Percentiles rank a stretch among this genome's conserved stretches.
Evolutionary conservation across 2,113 vertebrate species (phyloP).

Genomic region (Hirundichthys speculiger): DNA sequence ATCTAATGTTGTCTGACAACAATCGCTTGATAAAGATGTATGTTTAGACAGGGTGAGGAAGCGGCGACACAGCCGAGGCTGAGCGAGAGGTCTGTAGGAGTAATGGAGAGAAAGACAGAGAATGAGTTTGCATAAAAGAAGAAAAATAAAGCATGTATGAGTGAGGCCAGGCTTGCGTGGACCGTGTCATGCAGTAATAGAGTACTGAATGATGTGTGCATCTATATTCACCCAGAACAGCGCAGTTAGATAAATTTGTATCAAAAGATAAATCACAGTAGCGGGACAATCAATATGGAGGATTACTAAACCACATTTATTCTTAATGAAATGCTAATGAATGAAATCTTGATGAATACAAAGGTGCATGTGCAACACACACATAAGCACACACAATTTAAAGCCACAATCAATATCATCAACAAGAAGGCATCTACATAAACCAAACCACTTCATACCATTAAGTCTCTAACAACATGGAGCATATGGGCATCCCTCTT

Average conservation of each 20-base stretch:
- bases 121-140: constrained; percentile 38
- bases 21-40: constrained; percentile 99
- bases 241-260: constrained; percentile 14
- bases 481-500: constrained; percentile 78
- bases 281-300: constrained; percentile 52
- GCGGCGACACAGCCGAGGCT: constrained; percentile 46
- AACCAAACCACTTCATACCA: constrained; percentile 90
- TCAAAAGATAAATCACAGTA: constrained; percentile 33
- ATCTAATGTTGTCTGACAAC: constrained; percentile 99
- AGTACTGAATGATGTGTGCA: not conserved
- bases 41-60: constrained; percentile 85
- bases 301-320: constrained; percentile 60
- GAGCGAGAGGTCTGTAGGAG: constrained; percentile 17
- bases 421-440: constrained; percentile 87
- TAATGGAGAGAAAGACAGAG: constrained; percentile 9
- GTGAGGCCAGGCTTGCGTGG: constrained; percentile 7
- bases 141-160: constrained; percentile 30
- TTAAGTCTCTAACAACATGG: constrained; percentile 87
- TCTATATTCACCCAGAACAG: not conserved
- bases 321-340: constrained; percentile 73
- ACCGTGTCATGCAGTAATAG: not conserved
- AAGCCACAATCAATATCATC: constrained; percentile 97
- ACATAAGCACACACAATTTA: constrained; percentile 45
- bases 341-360: constrained; percentile 54
- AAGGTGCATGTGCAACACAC: constrained; percentile 46